Conservation (phyloP, 2,113 vertebrate species). For the Smithornis capensis region DNA sequence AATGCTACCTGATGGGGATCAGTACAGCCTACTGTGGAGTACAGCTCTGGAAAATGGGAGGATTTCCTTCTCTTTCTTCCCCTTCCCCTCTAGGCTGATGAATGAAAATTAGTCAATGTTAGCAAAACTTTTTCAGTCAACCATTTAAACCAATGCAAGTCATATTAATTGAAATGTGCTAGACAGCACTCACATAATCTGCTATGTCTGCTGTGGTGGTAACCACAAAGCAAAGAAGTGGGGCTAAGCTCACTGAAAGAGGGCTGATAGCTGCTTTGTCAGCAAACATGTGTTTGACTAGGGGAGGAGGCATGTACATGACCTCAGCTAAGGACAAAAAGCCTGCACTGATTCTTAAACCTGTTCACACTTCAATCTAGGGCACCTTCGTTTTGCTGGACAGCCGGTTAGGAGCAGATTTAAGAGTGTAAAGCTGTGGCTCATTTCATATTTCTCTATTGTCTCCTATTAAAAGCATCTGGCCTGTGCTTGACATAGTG, state of each 20-base stretch:
- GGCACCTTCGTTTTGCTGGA: background rate
- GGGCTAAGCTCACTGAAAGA: background rate
- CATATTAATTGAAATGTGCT: background rate
- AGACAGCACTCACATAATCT: background rate
- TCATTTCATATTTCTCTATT: background rate
- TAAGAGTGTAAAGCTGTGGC: background rate
- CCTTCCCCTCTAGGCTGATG: background rate
- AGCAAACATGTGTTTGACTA: background rate
- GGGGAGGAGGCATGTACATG: accelerated
- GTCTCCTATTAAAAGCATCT: background rate
- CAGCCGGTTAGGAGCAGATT: background rate
- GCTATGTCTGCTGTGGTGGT: background rate
- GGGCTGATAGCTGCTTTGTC: background rate
- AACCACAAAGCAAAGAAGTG: background rate
- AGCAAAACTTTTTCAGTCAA: background rate
- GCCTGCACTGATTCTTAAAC: background rate
- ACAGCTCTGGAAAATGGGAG: background rate
- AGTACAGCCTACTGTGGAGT: background rate
- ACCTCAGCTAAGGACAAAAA: background rate
- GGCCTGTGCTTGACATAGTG: background rate
- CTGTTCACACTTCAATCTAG: background rate
- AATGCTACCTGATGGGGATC: background rate
- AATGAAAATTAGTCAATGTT: background rate
- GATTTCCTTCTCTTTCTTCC: background rate
- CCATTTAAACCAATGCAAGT: accelerated